phyloP scores from a whole-genome alignment of 1,140 invertebrate genomes.

The Capitella teleta region DNA sequence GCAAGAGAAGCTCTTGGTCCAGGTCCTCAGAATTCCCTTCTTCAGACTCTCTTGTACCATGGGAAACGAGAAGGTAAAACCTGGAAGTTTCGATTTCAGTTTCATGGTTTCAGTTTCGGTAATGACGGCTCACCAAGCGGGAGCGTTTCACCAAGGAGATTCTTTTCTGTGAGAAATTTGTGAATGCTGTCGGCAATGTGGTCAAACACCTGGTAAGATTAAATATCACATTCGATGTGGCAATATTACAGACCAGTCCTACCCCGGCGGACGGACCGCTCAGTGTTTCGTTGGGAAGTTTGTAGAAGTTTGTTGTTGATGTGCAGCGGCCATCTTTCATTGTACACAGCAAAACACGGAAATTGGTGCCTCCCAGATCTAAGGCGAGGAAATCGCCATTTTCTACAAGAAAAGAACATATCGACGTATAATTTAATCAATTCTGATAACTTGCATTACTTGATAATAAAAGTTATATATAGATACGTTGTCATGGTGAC shows the following conservation, averaged over 20 bases:
- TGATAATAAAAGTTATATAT: background rate
- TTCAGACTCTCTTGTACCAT: slow-evolving; percentile 81
- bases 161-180: slow-evolving; percentile 66
- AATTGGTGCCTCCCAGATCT: slow-evolving; percentile 98
- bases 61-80: slow-evolving; percentile 99
- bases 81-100: slow-evolving; percentile 46
- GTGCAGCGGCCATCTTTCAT: slow-evolving; percentile 22
- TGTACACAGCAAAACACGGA: slow-evolving; percentile 83
- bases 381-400: slow-evolving; percentile 88
- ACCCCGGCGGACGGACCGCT: slow-evolving; percentile 5
- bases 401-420: slow-evolving; percentile 50
- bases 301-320: slow-evolving; percentile 10
- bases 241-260: background rate
- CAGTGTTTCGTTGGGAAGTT: background rate
- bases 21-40: slow-evolving; percentile 73
- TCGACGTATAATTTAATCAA: background rate
- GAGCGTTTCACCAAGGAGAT: slow-evolving; percentile 48
- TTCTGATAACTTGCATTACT: background rate
- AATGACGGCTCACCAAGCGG: slow-evolving; percentile 16
- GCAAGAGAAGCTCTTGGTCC: slow-evolving; percentile 94
- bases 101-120: background rate
- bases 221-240: background rate
- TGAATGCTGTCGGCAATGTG: slow-evolving; percentile 91
- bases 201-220: slow-evolving; percentile 61
- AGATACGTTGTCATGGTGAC: background rate